Evolutionary conservation across 64 coral and sea anemone genomes (phyloP).

Genomic region (Platygyra sinensis): DNA sequence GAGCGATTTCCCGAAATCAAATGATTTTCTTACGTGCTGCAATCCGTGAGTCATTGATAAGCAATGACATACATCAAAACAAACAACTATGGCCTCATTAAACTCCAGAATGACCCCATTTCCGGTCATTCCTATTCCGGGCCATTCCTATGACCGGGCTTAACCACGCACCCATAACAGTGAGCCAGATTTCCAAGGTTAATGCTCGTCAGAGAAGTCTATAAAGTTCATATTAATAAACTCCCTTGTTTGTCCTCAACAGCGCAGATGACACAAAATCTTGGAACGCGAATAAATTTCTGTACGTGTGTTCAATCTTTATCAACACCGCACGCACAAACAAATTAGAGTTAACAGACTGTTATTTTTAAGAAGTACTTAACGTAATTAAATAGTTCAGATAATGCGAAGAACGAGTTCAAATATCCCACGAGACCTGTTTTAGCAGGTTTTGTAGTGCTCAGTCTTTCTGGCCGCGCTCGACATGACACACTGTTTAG

Average conservation of each 20-base stretch:
- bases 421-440: too few relatives aligned
- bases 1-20: neutral
- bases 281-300: neutral
- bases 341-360: neutral
- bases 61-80: conserved; percentile 7
- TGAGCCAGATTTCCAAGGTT: neutral
- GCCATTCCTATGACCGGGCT: neutral
- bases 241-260: neutral
- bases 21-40: neutral
- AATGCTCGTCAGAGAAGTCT: neutral
- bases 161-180: neutral
- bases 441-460: too few relatives aligned
- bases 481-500: too few relatives aligned
- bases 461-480: too few relatives aligned
- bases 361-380: conserved; percentile 22
- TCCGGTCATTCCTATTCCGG: conserved; percentile 23
- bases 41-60: neutral
- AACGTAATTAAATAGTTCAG: neutral
- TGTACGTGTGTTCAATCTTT: neutral
- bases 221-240: neutral
- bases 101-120: neutral
- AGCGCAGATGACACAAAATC: neutral
- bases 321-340: neutral
- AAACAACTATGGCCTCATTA: conserved; percentile 11
- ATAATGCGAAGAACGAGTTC: too few relatives aligned